Conservation (phyloP, 2,113 vertebrate species). For the Mastomys natalensis region DNA sequence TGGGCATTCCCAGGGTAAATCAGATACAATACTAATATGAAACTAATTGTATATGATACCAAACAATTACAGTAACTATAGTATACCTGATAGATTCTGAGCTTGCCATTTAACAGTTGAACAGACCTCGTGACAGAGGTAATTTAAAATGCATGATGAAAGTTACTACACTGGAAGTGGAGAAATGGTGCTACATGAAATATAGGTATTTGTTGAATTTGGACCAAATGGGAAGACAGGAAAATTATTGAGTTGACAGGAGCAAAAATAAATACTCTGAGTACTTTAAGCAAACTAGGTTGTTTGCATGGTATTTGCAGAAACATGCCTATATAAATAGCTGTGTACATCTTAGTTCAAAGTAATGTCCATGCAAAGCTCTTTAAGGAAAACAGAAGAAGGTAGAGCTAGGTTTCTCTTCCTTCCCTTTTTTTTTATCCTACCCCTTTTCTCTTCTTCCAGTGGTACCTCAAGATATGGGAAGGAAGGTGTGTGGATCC, state of each 20-base stretch:
- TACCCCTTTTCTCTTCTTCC: background rate
- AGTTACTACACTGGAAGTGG: constrained; percentile 24
- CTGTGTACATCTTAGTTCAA: background rate
- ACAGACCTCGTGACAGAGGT: constrained; percentile 61
- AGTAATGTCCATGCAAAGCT: background rate
- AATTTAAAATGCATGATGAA: constrained; percentile 66
- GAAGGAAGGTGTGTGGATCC: background rate
- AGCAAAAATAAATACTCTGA: background rate
- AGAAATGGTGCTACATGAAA: constrained; percentile 68
- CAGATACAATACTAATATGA: constrained; percentile 50
- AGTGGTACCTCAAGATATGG: background rate
- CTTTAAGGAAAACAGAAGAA: background rate
- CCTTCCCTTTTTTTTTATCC: background rate
- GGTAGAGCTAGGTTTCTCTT: background rate
- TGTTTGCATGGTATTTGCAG: background rate
- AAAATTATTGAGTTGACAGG: background rate
- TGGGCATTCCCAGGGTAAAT: constrained; percentile 54
- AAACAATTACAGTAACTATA: background rate
- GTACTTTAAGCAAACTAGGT: background rate
- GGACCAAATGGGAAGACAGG: background rate
- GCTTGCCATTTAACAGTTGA: constrained; percentile 71
- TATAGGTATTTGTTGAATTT: constrained; percentile 30
- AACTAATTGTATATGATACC: constrained; percentile 53
- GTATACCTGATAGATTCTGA: constrained; percentile 68
- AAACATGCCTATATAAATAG: background rate